These are phyloP conservation scores for Scaptomyza reducta DNA, from an alignment of 2,888 invertebrate genomes.

Conservation along the genomic window DNA sequence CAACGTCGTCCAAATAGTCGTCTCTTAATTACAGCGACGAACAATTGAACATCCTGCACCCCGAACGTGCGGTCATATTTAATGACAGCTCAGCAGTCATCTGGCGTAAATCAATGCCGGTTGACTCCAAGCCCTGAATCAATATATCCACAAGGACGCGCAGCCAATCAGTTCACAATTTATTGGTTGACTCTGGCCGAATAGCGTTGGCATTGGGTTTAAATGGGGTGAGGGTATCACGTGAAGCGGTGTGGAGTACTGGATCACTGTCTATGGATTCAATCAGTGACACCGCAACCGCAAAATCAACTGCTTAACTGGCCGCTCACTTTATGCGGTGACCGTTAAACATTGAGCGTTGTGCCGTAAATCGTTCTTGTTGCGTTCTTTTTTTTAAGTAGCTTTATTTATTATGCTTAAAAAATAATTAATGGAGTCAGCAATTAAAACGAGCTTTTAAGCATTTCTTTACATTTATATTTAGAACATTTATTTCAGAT, in stretches of 20 bases:
- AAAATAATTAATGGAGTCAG: not conserved
- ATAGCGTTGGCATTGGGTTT: not conserved
- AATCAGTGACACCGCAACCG: constrained; percentile 67
- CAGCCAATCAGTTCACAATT: constrained; percentile 50
- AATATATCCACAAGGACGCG: constrained; percentile 42
- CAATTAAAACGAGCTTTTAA: too few relatives aligned
- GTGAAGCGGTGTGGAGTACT: constrained; percentile 10
- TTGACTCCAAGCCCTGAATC: constrained; percentile 27
- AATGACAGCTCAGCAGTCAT: constrained; percentile 56
- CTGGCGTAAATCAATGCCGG: constrained; percentile 47
- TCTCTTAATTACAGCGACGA: constrained; percentile 55
- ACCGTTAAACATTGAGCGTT: constrained; percentile 34
- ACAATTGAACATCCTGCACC: constrained; percentile 20
- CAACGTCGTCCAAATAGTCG: constrained; percentile 44
- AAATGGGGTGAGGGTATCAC: not conserved
- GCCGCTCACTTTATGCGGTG: constrained; percentile 31
- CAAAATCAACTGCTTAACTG: constrained; percentile 68
- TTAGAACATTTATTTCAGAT: too few relatives aligned
- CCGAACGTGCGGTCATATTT: constrained; percentile 66
- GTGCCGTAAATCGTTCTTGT: constrained; percentile 11
- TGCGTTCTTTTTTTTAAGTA: not conserved
- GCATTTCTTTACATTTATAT: too few relatives aligned
- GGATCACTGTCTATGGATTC: constrained; percentile 53
- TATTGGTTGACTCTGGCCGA: constrained; percentile 35
- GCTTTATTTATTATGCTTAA: constrained; percentile 11